Evolutionary conservation across 35 echinoderm and acorn worm genomes (phyloP), one percentile per base, ranked within the genome.

Genomic region (Lytechinus pictus): DNA sequence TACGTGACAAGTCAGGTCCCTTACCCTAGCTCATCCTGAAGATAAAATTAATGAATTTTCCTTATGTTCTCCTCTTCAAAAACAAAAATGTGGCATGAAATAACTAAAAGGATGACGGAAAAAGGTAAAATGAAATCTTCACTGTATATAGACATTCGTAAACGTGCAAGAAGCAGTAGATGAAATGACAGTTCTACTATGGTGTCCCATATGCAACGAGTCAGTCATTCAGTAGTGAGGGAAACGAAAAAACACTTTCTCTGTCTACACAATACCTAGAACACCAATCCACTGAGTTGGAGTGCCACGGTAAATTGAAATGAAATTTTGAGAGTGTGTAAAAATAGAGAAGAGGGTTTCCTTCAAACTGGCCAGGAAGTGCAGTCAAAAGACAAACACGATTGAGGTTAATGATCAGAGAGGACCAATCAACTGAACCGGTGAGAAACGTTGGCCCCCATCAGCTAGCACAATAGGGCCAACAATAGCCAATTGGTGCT

Each of bases 381-480:
- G 29, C 88, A 90, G 88, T 33, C 88, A 54, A 52, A 90, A 90
- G 88, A 90, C 88, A 90, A 90, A 90, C 88, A 90, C 29, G 29
- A 33, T 52, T 90, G 88, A n/a, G 88, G 88, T 21, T 54, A 27
- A 90, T 90, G 24, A 90, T 90, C 88, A 90, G 88, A 52, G 88
- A 90, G 52, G 33, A 44, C 88, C 88, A 90, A 90, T 90, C 33
- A 12, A 21, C 88, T 90, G 88, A 90, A 90, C 28, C 28, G 88
- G 88, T 52, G 88, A 90, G 52, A 90, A 54, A 90, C 29, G 10
- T 28, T 52, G 24, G 88, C 28, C 88, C 88, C 88, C 66, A 79
- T 90, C 88, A 90, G 88, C 88, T 90, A 52, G 52, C 88, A 90
- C 88, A 90, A 90, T 52, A 4, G 52, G 28, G 16, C 27, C 1